These are phyloP conservation scores for Ceratina calcarata DNA, from an alignment of 1,140 invertebrate species.

Conservation along the genomic window DNA sequence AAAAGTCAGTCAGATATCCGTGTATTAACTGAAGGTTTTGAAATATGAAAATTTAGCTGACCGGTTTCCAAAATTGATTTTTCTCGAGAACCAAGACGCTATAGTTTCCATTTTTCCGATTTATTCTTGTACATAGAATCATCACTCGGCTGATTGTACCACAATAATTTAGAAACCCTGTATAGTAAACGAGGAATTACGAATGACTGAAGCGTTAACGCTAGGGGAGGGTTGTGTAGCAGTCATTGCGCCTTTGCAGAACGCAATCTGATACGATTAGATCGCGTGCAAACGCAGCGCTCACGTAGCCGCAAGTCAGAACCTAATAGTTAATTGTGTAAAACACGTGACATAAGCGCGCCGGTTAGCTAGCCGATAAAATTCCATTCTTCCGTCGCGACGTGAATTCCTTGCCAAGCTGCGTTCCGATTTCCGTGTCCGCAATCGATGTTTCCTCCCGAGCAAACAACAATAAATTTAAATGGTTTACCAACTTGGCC, in stretches of 20 bases:
- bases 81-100: no score
- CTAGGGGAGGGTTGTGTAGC: neutral
- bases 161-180: no score
- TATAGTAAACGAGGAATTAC: neutral
- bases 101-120: no score
- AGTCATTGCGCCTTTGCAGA: slow-evolving; percentile 24
- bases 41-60: no score
- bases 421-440: neutral
- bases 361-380: slow-evolving; percentile 22
- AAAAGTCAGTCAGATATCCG: no score
- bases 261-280: slow-evolving; percentile 51
- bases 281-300: slow-evolving; percentile 46
- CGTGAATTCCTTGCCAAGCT: neutral
- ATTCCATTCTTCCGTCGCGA: slow-evolving; percentile 16
- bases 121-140: no score
- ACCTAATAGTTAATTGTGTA: slow-evolving; percentile 36
- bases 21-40: no score
- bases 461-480: neutral
- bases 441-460: slow-evolving; percentile 11
- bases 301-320: neutral
- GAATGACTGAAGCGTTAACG: neutral
- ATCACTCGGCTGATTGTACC: no score
- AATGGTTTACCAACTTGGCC: neutral
- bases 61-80: no score
- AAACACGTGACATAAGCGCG: slow-evolving; percentile 30